Evolutionary conservation across 2,797 vertebrate genomes (phyloP).

Genomic region (Nasua narica): DNA sequence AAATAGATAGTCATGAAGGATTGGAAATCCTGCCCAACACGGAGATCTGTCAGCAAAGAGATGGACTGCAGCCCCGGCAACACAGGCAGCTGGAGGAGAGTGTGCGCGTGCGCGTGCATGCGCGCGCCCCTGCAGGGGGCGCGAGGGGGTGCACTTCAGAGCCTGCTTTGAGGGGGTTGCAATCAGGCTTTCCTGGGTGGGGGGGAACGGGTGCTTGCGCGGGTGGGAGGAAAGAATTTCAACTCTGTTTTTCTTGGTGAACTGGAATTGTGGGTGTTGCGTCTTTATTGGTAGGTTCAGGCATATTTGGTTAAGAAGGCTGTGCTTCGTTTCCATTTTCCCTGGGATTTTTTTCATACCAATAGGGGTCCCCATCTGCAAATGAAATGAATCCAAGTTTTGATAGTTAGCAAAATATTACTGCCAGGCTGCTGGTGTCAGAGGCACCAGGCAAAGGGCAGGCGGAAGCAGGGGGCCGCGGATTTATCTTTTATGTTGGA

Average conservation of each 20-base stretch:
- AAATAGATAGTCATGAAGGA: constrained; percentile 86
- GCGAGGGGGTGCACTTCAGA: constrained; percentile 57
- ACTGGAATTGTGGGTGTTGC: background rate
- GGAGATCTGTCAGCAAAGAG: constrained; percentile 81
- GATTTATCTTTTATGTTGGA: constrained; percentile 25
- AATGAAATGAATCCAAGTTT: constrained; percentile 79
- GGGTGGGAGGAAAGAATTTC: background rate
- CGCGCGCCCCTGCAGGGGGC: background rate
- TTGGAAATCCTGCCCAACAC: constrained; percentile 84
- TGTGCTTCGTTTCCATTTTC: constrained; percentile 23
- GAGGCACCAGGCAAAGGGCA: constrained; percentile 29
- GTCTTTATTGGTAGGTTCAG: background rate
- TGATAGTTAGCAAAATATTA: constrained; percentile 62
- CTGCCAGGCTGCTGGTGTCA: constrained; percentile 10
- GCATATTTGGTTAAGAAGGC: constrained; percentile 26
- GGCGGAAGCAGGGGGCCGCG: background rate
- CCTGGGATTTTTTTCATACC: constrained; percentile 80
- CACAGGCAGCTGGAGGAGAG: constrained; percentile 21
- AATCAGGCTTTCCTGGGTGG: background rate
- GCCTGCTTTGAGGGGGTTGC: background rate
- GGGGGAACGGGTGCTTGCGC: background rate
- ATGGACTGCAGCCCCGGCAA: constrained; percentile 52
- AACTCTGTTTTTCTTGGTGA: background rate
- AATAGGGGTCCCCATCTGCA: constrained; percentile 87
- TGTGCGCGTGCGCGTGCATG: fast-evolving